Conservation (phyloP, 2,888 invertebrate genomes). For the Drosophila mulleri region DNA sequence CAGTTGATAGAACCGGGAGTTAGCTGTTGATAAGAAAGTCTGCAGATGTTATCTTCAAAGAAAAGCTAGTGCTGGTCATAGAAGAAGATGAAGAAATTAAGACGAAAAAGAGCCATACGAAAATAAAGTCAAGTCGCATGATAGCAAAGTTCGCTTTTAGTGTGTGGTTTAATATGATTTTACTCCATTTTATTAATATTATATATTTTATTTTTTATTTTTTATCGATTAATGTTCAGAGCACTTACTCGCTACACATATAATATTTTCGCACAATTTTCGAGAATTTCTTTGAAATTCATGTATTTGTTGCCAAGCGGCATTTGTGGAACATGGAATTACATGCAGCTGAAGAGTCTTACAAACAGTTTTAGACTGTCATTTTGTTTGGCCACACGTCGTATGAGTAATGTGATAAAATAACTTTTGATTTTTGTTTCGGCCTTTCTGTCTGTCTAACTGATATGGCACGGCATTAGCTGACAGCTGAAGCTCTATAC, state of each 20-base stretch:
- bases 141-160: too few species aligned
- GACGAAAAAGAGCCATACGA: not conserved
- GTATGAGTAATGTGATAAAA: constrained; percentile 37
- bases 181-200: too few species aligned
- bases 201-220: not conserved
- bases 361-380: constrained; percentile 26
- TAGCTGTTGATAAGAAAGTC: too few species aligned
- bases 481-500: constrained; percentile 40
- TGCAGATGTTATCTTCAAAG: not conserved
- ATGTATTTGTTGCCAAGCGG: constrained; percentile 42
- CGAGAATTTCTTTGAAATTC: not conserved
- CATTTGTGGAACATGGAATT: constrained; percentile 7
- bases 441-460: constrained; percentile 7
- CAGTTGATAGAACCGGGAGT: not conserved
- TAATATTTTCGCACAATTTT: not conserved
- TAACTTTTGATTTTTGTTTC: constrained; percentile 4
- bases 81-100: not conserved
- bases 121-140: too few species aligned
- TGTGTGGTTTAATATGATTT: too few species aligned
- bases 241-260: not conserved
- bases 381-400: constrained; percentile 32
- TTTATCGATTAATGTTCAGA: not conserved
- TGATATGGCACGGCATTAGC: constrained; percentile 34
- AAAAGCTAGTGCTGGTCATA: not conserved
- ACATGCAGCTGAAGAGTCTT: constrained; percentile 14